These are phyloP conservation scores for Perdita meconis DNA, from an alignment of 2,888 invertebrate species.

Conservation along the genomic window DNA sequence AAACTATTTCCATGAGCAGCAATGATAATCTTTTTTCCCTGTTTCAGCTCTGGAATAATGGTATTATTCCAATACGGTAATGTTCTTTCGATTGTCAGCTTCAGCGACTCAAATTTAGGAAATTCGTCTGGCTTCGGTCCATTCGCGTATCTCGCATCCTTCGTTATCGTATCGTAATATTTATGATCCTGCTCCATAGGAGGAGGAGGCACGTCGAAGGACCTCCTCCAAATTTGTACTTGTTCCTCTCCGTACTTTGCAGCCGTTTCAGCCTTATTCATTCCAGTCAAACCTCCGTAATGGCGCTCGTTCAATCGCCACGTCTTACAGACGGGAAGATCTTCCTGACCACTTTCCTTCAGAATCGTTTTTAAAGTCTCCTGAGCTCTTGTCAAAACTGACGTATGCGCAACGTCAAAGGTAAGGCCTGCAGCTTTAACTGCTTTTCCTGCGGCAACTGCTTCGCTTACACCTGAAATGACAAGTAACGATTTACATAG, in stretches of 20 bases:
- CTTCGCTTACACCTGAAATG: slow-evolving; percentile 88
- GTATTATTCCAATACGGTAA: slow-evolving; percentile 94
- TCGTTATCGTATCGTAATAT: slow-evolving; percentile 90
- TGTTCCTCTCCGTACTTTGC: slow-evolving; percentile 94
- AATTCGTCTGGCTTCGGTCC: slow-evolving; percentile 91
- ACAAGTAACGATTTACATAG: too few relatives aligned
- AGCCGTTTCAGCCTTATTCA: slow-evolving; percentile 94
- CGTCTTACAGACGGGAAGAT: slow-evolving; percentile 89
- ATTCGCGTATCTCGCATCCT: slow-evolving; percentile 90
- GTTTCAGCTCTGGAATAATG: slow-evolving; percentile 93
- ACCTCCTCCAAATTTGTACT: slow-evolving; percentile 94
- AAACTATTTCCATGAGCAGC: slow-evolving; percentile 95
- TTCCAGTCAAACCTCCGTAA: slow-evolving; percentile 93
- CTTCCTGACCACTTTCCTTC: slow-evolving; percentile 88
- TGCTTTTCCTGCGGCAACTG: slow-evolving; percentile 89
- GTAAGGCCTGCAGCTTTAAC: slow-evolving; percentile 88
- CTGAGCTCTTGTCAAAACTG: slow-evolving; percentile 91
- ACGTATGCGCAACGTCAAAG: slow-evolving; percentile 93
- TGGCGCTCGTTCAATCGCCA: slow-evolving; percentile 96
- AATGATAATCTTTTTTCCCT: slow-evolving; percentile 91
- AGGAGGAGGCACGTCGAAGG: slow-evolving; percentile 93
- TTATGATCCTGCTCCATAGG: slow-evolving; percentile 91
- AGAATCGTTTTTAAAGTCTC: slow-evolving; percentile 90
- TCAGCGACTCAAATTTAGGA: slow-evolving; percentile 93
- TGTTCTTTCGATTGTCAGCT: slow-evolving; percentile 92